A percentile compares a stretch with the other conserved stretches of the same genome.
phyloP scores from a whole-genome alignment of 2,113 vertebrate genomes.

The Hiodon alosoides region DNA sequence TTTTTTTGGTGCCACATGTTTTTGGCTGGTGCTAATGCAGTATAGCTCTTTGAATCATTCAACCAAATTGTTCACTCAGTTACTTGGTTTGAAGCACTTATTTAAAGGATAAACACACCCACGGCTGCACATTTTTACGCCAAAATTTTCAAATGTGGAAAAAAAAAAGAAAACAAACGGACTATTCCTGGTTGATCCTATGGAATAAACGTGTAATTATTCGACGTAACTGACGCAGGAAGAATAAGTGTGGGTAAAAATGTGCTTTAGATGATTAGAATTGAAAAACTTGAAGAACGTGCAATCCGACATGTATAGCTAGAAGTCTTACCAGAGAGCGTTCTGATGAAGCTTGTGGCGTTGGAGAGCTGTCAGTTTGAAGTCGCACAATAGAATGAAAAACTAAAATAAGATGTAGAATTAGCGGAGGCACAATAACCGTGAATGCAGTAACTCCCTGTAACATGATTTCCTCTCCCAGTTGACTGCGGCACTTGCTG shows the following conservation, averaged over 20 bases:
- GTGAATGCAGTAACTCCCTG: constrained; percentile 16
- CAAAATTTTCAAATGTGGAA: constrained; percentile 19
- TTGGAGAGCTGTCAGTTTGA: constrained; percentile 31
- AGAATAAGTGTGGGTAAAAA: constrained; percentile 28
- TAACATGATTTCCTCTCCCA: constrained; percentile 3
- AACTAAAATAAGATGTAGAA: constrained; percentile 16
- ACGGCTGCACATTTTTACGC: constrained; percentile 26
- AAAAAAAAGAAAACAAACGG: not conserved
- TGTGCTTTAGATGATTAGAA: constrained; percentile 40
- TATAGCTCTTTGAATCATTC: constrained; percentile 30
- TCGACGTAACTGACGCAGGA: constrained; percentile 31
- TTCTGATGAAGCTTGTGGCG: constrained; percentile 7
- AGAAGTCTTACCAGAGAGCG: constrained; percentile 23
- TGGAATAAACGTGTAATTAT: constrained; percentile 36
- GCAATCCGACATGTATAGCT: constrained; percentile 43
- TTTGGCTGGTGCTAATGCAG: constrained; percentile 21
- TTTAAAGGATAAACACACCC: constrained; percentile 20
- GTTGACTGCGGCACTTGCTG: constrained; percentile 20
- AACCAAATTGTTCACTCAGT: constrained; percentile 47
- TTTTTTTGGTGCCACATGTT: constrained; percentile 47
- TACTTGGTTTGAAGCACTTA: constrained; percentile 45
- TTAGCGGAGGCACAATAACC: constrained; percentile 5
- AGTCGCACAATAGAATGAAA: constrained; percentile 40
- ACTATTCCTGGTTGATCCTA: constrained; percentile 23
- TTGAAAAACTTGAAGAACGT: constrained; percentile 53